Conservation (phyloP, 2,113 vertebrate genomes). For the Solenodon paradoxus region DNA sequence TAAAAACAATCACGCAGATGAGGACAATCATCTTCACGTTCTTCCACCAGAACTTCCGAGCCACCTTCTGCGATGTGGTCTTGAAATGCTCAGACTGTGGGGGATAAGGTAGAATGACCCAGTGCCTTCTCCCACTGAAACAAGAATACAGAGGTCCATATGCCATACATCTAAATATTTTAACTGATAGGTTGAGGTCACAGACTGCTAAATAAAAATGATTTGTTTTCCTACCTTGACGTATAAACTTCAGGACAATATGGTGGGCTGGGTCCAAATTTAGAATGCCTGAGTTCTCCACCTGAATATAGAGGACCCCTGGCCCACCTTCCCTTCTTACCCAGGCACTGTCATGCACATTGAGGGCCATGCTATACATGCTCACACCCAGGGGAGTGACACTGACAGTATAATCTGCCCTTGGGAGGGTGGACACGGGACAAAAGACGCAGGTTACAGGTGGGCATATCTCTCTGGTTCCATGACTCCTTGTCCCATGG, state of each 20-base stretch:
- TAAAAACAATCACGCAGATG: constrained; percentile 87
- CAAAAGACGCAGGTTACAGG: background rate
- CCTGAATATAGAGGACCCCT: background rate
- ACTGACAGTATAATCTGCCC: background rate
- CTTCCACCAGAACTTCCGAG: constrained; percentile 95
- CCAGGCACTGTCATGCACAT: background rate
- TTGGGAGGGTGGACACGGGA: background rate
- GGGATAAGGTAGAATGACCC: background rate
- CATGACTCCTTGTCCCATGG: background rate
- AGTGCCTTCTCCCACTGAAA: background rate
- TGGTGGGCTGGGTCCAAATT: background rate
- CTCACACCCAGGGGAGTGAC: background rate
- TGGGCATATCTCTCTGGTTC: background rate
- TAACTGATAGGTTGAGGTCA: background rate
- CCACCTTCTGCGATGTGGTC: constrained; percentile 93
- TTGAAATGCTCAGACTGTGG: constrained; percentile 94
- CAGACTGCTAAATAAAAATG: background rate
- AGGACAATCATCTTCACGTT: constrained; percentile 91
- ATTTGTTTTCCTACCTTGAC: background rate
- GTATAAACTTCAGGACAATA: background rate
- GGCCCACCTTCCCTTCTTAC: background rate
- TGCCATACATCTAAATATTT: background rate
- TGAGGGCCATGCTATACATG: background rate
- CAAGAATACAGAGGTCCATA: background rate
- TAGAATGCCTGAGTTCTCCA: background rate